These are phyloP conservation scores for Saturnia japonica DNA, from an alignment of 2,888 invertebrate species.

Conservation along the genomic window DNA sequence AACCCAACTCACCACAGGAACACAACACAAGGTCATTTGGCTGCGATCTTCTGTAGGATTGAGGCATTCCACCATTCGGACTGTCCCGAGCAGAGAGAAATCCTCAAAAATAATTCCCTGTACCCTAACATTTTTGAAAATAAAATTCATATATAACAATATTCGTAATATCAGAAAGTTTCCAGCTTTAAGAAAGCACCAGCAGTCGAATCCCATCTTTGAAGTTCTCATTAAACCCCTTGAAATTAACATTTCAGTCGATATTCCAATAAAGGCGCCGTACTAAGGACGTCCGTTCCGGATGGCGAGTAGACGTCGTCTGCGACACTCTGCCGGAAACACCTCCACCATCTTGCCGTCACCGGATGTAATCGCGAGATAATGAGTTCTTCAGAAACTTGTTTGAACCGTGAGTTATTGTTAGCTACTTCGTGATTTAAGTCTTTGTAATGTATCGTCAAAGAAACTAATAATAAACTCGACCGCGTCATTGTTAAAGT, in stretches of 20 bases:
- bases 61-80: too few relatives aligned
- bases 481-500: not conserved
- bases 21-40: too few relatives aligned
- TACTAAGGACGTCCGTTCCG: constrained; percentile 15
- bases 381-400: constrained; percentile 2
- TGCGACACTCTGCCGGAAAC: constrained; percentile 17
- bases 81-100: too few relatives aligned
- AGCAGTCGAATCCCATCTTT: not conserved
- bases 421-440: not conserved
- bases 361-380: constrained; percentile 18
- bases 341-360: constrained; percentile 19
- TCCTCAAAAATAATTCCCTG: too few relatives aligned
- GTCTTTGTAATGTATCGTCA: not conserved
- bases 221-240: not conserved
- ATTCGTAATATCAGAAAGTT: too few relatives aligned
- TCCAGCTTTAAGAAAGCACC: not conserved
- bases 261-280: constrained; percentile 8
- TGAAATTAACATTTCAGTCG: constrained; percentile 2
- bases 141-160: too few relatives aligned
- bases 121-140: too few relatives aligned
- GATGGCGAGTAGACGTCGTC: constrained; percentile 13
- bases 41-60: too few relatives aligned
- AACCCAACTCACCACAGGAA: too few relatives aligned
- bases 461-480: not conserved
- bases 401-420: not conserved